Percentiles rank a stretch among this genome's conserved stretches.
phyloP scores from a whole-genome alignment of 2,888 invertebrate genomes.

The Eutolmus rufibarbis region DNA sequence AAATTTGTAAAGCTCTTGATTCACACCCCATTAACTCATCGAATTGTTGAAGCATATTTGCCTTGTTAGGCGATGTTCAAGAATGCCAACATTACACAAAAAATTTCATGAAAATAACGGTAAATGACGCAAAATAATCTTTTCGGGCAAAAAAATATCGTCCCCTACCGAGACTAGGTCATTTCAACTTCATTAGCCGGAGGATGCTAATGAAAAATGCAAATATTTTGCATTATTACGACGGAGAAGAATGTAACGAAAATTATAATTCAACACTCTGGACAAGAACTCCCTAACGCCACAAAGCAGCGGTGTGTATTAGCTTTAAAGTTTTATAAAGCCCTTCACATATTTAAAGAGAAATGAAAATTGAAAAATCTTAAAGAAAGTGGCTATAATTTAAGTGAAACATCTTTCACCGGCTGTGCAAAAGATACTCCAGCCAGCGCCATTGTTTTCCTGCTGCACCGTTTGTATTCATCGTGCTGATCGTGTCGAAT shows the following conservation, averaged over 20 bases:
- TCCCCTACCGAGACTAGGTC: neutral
- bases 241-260: neutral
- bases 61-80: neutral
- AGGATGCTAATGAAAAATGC: neutral
- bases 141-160: neutral
- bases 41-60: neutral
- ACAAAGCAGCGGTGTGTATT: neutral
- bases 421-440: neutral
- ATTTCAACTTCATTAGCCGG: neutral
- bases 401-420: neutral
- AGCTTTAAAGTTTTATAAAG: neutral
- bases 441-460: neutral
- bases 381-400: neutral
- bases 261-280: neutral
- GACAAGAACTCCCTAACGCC: neutral
- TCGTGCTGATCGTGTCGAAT: neutral
- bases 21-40: neutral
- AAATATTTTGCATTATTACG: neutral
- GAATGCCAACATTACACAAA: neutral
- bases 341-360: neutral
- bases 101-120: neutral
- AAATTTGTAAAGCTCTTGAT: neutral
- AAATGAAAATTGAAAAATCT: neutral
- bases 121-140: neutral
- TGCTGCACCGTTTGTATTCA: neutral